Conservation (phyloP, 2,113 vertebrate genomes). For the Cepphus grylle region DNA sequence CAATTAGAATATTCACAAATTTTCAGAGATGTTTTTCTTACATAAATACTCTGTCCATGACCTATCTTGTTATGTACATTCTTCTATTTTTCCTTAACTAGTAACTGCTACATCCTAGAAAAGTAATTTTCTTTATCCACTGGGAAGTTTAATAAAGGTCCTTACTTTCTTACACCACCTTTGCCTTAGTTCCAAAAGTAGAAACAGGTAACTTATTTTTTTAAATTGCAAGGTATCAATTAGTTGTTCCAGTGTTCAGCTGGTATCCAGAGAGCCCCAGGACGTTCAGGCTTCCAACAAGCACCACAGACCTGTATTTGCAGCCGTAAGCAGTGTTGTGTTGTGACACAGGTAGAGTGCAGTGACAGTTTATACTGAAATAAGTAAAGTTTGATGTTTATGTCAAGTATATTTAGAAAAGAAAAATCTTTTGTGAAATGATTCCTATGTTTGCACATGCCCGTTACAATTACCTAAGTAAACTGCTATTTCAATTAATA, state of each 20-base stretch:
- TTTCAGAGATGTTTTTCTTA: not conserved
- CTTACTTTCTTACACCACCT: not conserved
- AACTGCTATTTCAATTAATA: not conserved
- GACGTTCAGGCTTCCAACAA: not conserved
- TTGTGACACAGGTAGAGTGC: not conserved
- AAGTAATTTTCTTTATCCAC: not conserved
- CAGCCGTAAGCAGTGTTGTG: not conserved
- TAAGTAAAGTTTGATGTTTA: not conserved
- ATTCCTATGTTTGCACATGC: not conserved
- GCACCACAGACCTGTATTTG: not conserved
- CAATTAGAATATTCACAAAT: not conserved
- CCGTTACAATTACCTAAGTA: conserved; percentile 2
- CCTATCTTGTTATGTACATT: not conserved
- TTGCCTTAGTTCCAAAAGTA: not conserved
- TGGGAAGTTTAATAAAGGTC: not conserved
- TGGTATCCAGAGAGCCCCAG: not conserved
- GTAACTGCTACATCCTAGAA: not conserved
- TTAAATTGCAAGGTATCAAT: not conserved
- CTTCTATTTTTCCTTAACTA: not conserved
- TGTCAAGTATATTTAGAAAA: not conserved
- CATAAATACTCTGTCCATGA: not conserved
- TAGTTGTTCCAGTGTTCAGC: not conserved
- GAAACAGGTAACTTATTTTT: not conserved
- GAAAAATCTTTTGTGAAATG: conserved; percentile 7
- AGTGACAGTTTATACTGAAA: not conserved